phyloP scores from a whole-genome alignment of 2,888 invertebrate genomes.

The Stenodera caucasica region DNA sequence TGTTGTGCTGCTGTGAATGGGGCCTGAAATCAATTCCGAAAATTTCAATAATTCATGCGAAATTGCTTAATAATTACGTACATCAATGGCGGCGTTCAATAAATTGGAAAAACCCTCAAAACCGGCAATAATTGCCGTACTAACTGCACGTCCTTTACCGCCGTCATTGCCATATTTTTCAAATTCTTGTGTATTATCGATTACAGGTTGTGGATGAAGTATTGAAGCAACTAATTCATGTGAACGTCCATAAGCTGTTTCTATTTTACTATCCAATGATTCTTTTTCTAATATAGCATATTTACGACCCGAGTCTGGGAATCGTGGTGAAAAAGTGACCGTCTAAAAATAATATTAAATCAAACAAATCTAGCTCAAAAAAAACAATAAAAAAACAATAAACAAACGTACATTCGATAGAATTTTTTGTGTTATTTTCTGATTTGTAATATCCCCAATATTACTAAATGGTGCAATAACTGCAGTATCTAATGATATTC shows the following conservation, averaged over 20 bases:
- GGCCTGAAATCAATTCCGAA: constrained; percentile 41
- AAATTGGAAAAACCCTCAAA: constrained; percentile 63
- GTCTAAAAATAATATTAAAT: constrained; percentile 10
- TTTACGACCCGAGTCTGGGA: constrained; percentile 48
- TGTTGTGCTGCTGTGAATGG: constrained; percentile 42
- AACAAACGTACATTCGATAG: constrained; percentile 10
- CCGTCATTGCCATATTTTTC: constrained; percentile 81
- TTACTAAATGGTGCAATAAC: constrained; percentile 15
- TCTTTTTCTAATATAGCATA: constrained; percentile 47
- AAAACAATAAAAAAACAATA: not conserved
- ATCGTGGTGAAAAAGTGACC: constrained; percentile 29
- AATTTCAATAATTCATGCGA: constrained; percentile 9
- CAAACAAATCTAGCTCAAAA: not conserved
- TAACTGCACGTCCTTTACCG: constrained; percentile 66
- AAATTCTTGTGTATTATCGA: constrained; percentile 74
- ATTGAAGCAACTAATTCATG: constrained; percentile 47
- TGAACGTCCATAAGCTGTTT: constrained; percentile 46
- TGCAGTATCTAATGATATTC: not conserved
- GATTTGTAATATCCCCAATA: constrained; percentile 10
- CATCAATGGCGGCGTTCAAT: constrained; percentile 48
- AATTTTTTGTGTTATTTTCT: constrained; percentile 15
- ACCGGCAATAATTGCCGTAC: constrained; percentile 67
- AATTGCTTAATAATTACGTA: constrained; percentile 33
- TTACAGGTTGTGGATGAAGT: constrained; percentile 65
- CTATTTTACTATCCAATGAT: constrained; percentile 44